Evolutionary conservation across 2,113 vertebrate species (phyloP), one percentile per base, ranked within the genome.

Genomic region (Zeus faber): DNA sequence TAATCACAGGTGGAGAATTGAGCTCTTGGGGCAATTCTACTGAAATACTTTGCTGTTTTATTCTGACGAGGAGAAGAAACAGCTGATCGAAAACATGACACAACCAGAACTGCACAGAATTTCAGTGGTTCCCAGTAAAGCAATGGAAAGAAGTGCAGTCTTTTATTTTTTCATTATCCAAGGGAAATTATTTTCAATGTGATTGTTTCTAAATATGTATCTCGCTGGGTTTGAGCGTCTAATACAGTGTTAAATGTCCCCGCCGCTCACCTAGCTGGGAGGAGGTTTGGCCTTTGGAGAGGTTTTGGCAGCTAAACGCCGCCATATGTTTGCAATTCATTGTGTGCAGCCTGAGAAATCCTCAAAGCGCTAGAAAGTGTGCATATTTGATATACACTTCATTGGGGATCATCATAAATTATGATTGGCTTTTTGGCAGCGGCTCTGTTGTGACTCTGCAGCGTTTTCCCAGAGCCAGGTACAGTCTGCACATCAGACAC

Each of bases 341-440:
- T 13, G 41, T 59, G 49, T 59, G 62, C 10, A 10, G 58, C 47
- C 54, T 56, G 58, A 78, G 74, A 76, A 72, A 80, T 78, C 69
- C 47, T 65, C 39, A 67, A 72, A 67, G 59, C 58, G 14, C 31
- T 21, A 63, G 37, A 57, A 40, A 29, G 56, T 69, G 54, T 66
- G 64, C 69, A 57, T 57, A 60, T 76, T 70, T 49, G 33, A 74
- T 74, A 67, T 68, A 70, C 73, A 78, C 40, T 57, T 64, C 62
- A 63, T 57, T 26, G 16, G 52, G 56, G 76, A 67, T 74, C 57
- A 70, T 78, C 58, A 70, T 74, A 76, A 79, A 72, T 77, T 65
- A 70, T 60, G 64, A 25, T 69, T 58, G 45, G 43, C 39, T 58
- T 45, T 55, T 65, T 58, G 65, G 45, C 48, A 68, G 39, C 48